Conservation (phyloP, 92 coral and sea anemone species). For the Zoanthus sociatus region DNA sequence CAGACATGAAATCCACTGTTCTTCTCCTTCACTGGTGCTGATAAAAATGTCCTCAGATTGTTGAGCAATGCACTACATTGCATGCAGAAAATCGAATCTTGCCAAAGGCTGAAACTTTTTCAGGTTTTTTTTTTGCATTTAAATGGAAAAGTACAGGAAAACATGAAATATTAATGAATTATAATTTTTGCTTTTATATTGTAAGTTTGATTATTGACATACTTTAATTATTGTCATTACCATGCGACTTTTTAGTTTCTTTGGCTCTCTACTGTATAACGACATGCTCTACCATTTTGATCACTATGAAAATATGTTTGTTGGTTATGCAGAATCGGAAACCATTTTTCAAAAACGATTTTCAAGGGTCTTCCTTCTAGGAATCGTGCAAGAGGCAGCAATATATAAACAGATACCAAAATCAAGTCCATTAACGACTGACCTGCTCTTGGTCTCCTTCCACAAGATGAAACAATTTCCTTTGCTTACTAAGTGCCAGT, state of each 20-base stretch:
- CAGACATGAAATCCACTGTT: conserved; percentile 13
- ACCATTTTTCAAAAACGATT: neutral
- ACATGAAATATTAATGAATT: too few relatives aligned
- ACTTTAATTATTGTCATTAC: conserved; percentile 22
- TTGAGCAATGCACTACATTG: too few relatives aligned
- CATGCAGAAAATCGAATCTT: too few relatives aligned
- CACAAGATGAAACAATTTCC: neutral
- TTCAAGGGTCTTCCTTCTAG: conserved; percentile 17
- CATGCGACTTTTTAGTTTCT: neutral
- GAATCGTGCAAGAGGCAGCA: conserved; percentile 1
- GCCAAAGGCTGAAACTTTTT: too few relatives aligned
- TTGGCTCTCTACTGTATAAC: neutral
- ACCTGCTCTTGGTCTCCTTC: neutral
- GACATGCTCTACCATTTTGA: neutral
- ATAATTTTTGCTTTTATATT: neutral
- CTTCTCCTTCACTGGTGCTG: conserved; percentile 31
- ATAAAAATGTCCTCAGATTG: too few relatives aligned
- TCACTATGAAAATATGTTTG: neutral
- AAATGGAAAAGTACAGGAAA: too few relatives aligned
- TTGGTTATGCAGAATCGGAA: neutral
- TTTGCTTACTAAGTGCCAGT: neutral
- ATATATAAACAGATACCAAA: neutral
- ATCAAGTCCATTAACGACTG: conserved; percentile 5
- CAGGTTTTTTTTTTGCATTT: too few relatives aligned
- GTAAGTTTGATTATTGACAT: neutral